Conservation (phyloP, 2,888 invertebrate species). For the Drosophila vallismaia region DNA sequence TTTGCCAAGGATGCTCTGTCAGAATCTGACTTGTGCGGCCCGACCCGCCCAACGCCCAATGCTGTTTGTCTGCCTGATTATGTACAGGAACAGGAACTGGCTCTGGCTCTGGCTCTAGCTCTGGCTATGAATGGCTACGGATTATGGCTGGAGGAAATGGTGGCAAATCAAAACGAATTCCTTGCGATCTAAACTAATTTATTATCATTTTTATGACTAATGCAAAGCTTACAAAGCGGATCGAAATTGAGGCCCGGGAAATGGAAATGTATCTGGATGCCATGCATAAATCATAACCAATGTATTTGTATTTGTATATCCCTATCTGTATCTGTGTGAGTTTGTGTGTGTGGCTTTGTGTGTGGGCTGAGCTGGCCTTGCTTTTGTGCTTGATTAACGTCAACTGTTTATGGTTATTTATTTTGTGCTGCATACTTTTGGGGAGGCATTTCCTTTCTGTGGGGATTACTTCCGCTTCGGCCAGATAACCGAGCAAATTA, state of each 20-base stretch:
- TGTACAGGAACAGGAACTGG: conserved; percentile 21
- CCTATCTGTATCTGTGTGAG: conserved; percentile 11
- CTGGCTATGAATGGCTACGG: conserved; percentile 57
- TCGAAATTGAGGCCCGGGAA: conserved; percentile 40
- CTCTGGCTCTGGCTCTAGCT: background rate
- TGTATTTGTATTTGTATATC: conserved; percentile 9
- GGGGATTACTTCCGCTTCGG: conserved; percentile 36
- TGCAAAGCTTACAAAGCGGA: conserved; percentile 36
- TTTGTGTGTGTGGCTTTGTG: conserved; percentile 8
- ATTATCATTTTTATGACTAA: conserved; percentile 63
- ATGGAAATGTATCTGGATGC: conserved; percentile 37
- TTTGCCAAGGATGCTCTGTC: conserved; percentile 36
- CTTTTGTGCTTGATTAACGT: conserved; percentile 54
- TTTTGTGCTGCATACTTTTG: conserved; percentile 45
- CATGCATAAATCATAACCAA: conserved; percentile 42
- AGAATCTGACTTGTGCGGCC: background rate
- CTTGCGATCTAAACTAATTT: conserved; percentile 61
- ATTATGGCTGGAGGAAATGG: conserved; percentile 43
- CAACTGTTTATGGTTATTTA: conserved; percentile 61
- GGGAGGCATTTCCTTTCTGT: conserved; percentile 26
- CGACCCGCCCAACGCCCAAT: too few relatives aligned
- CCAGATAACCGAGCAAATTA: conserved; percentile 35
- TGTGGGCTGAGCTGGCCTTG: conserved; percentile 9
- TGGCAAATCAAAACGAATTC: conserved; percentile 57
- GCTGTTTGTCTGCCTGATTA: conserved; percentile 62